Evolutionary conservation across 2,888 invertebrate genomes (phyloP).

Genomic region (Sphaeridia pumilis): DNA sequence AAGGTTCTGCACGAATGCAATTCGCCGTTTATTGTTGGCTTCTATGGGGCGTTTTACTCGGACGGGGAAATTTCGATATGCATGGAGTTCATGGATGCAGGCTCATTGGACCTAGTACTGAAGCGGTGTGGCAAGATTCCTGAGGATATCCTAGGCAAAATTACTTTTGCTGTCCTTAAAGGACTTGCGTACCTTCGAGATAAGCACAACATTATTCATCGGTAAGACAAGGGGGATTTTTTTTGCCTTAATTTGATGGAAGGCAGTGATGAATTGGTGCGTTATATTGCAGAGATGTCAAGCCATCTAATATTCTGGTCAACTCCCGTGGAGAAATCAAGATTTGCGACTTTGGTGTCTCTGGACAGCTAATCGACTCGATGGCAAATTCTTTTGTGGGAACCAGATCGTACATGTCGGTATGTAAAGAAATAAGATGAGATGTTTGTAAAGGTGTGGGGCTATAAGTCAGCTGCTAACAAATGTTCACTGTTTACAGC

Average conservation of each 20-base stretch:
- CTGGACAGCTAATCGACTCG: conserved; percentile 95
- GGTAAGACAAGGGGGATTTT: conserved; percentile 17
- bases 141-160: conserved; percentile 80
- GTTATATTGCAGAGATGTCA: conserved; percentile 74
- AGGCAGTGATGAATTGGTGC: no score
- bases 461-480: no score
- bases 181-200: conserved; percentile 94
- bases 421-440: no score
- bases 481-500: no score
- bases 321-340: conserved; percentile 98
- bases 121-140: conserved; percentile 95
- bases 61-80: conserved; percentile 99
- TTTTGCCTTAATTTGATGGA: no score
- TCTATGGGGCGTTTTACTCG: conserved; percentile 92
- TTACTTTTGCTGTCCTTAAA: conserved; percentile 67
- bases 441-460: no score
- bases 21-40: conserved; percentile 98
- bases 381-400: conserved; percentile 99
- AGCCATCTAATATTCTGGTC: conserved; percentile 96
- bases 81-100: conserved; percentile 99
- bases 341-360: conserved; percentile 99
- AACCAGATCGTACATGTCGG: conserved; percentile 98
- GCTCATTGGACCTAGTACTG: conserved; percentile 90
- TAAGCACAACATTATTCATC: conserved; percentile 69
- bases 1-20: conserved; percentile 99